phyloP scores from a whole-genome alignment of 2,888 invertebrate genomes.

The Hirtodrosophila duncani region DNA sequence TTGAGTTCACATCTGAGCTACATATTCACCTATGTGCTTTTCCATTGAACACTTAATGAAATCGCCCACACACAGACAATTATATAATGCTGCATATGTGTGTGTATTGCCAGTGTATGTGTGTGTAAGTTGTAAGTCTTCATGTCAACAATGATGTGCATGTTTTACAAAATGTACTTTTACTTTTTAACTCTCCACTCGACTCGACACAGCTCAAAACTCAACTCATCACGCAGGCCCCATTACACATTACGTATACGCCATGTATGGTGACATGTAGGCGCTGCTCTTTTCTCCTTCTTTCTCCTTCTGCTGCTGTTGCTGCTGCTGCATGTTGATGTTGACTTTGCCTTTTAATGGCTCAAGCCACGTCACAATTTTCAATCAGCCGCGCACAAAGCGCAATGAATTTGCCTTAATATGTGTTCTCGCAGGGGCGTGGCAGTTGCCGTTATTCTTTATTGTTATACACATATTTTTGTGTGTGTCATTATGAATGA shows the following conservation, averaged over 20 bases:
- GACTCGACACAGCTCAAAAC: conserved; percentile 4
- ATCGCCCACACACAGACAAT: too few species aligned
- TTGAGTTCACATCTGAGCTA: too few species aligned
- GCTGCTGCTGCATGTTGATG: conserved; percentile 25
- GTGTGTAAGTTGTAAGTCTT: conserved; percentile 50
- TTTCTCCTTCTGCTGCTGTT: too few species aligned
- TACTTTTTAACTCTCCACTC: conserved; percentile 27
- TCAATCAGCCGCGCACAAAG: conserved; percentile 15
- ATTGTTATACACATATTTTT: too few species aligned
- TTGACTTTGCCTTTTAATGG: conserved; percentile 44
- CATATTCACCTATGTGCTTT: too few species aligned
- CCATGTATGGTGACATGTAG: conserved; percentile 35
- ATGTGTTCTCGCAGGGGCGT: conserved; percentile 5
- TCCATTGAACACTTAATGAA: too few species aligned
- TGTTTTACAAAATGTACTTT: conserved; percentile 62
- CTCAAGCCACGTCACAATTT: conserved; percentile 36
- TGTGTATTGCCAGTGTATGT: too few species aligned
- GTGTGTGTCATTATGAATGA: conserved; percentile 24
- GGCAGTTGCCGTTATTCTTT: conserved; percentile 12
- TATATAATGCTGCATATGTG: too few species aligned
- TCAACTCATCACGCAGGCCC: too few species aligned
- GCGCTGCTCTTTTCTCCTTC: too few species aligned
- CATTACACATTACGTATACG: conserved; percentile 42
- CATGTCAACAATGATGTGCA: conserved; percentile 70
- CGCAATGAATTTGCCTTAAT: conserved; percentile 12